Evolutionary conservation across 2,888 invertebrate species (phyloP).

Genomic region (Trissoscelio sp.): DNA sequence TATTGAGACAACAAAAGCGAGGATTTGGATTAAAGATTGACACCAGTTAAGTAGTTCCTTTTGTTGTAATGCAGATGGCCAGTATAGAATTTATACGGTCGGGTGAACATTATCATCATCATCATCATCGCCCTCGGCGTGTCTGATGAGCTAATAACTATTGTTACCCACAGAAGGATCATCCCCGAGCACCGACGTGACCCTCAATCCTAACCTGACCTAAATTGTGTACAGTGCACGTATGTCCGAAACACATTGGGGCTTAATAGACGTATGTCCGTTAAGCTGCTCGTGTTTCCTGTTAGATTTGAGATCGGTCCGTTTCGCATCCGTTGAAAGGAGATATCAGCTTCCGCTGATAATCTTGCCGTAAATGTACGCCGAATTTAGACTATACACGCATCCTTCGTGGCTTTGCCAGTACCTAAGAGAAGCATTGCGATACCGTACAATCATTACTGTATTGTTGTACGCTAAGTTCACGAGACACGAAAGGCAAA

Average conservation of each 20-base stretch:
- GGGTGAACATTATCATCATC: conserved; percentile 73
- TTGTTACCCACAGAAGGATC: conserved; percentile 79
- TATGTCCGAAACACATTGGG: conserved; percentile 70
- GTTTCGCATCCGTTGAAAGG: conserved; percentile 67
- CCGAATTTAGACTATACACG: conserved; percentile 36
- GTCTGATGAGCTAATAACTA: conserved; percentile 80
- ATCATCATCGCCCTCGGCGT: conserved; percentile 70
- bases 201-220: conserved; percentile 77
- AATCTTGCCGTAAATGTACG: conserved; percentile 59
- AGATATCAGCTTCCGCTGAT: conserved; percentile 68
- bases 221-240: conserved; percentile 75
- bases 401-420: conserved; percentile 5
- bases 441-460: conserved; percentile 22
- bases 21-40: conserved; percentile 28
- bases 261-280: conserved; percentile 76
- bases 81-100: conserved; percentile 73
- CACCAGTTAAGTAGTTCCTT: conserved; percentile 59
- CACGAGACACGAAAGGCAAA: not conserved
- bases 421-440: conserved; percentile 11
- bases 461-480: conserved; percentile 14
- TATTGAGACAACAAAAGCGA: too few relatives aligned
- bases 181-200: conserved; percentile 74
- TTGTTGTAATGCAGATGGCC: conserved; percentile 71
- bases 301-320: conserved; percentile 63
- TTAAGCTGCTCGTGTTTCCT: conserved; percentile 77